phyloP scores from a whole-genome alignment of 2,888 invertebrate genomes.

The Sisyra terminalis region DNA sequence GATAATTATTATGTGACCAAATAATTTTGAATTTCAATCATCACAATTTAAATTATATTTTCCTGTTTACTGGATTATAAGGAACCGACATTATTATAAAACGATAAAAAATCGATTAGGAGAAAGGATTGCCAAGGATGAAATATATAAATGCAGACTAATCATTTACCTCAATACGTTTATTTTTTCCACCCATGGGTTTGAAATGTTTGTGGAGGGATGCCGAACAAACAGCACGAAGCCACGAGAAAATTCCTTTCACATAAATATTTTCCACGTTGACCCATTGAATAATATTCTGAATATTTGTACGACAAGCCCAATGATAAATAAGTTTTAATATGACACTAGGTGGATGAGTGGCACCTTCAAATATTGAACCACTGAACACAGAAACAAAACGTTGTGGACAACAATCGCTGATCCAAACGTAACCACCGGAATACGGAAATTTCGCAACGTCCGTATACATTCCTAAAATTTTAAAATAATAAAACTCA shows the following conservation, averaged over 20 bases:
- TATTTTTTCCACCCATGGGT: conserved; percentile 53
- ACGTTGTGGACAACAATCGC: conserved; percentile 69
- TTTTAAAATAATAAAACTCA: not conserved
- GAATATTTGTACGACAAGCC: conserved; percentile 80
- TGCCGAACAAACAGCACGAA: conserved; percentile 62
- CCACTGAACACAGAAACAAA: conserved; percentile 78
- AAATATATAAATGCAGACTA: conserved; percentile 5
- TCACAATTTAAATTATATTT: no score
- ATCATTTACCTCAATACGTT: conserved; percentile 51
- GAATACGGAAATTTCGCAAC: conserved; percentile 71
- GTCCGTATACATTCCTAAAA: conserved; percentile 66
- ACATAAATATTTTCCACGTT: conserved; percentile 55
- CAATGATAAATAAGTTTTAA: conserved; percentile 79
- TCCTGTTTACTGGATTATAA: no score
- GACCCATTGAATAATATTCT: conserved; percentile 77
- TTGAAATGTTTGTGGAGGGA: conserved; percentile 63
- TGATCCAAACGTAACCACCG: conserved; percentile 85
- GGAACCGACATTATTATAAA: no score
- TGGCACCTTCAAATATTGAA: conserved; percentile 73
- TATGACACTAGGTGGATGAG: conserved; percentile 67
- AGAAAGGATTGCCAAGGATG: no score
- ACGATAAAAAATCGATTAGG: no score
- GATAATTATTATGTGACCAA: no score
- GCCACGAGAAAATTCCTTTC: conserved; percentile 49
- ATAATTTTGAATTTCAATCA: no score